A percentile compares a stretch with the other conserved stretches of the same genome.
These are phyloP conservation scores for Meteorus cinctellus DNA, from an alignment of 2,888 invertebrate genomes.

Conservation along the genomic window DNA sequence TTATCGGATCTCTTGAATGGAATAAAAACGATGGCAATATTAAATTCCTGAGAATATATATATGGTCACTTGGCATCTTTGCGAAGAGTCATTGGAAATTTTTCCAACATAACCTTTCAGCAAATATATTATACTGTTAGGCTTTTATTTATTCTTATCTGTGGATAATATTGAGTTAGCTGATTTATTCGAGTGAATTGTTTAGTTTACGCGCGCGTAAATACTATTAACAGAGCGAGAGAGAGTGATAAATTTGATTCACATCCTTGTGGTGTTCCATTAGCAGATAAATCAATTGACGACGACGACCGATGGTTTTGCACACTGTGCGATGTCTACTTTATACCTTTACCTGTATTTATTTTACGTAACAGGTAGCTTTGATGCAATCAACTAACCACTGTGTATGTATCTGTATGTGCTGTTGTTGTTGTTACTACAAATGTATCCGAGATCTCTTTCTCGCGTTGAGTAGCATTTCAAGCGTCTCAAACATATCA, in stretches of 20 bases:
- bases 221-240: constrained; percentile 37
- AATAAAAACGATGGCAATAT: not conserved
- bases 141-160: not conserved
- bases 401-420: not conserved
- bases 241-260: constrained; percentile 30
- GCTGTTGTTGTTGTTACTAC: constrained; percentile 16
- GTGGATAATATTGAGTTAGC: not conserved
- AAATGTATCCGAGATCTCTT: constrained; percentile 10
- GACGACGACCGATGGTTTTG: constrained; percentile 45
- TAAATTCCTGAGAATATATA: not conserved
- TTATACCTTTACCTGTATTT: constrained; percentile 45
- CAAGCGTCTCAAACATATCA: constrained; percentile 21
- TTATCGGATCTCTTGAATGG: not conserved
- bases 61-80: not conserved
- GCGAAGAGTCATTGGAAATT: not conserved
- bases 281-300: constrained; percentile 65
- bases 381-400: constrained; percentile 30
- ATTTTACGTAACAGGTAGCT: constrained; percentile 58
- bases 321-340: constrained; percentile 33
- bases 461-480: constrained; percentile 10
- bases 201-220: not conserved
- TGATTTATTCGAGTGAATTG: not conserved
- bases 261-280: constrained; percentile 51
- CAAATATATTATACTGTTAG: not conserved
- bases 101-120: not conserved